Percentiles rank a stretch among this genome's conserved stretches.
These are phyloP conservation scores for Polyergus mexicanus DNA, from an alignment of 1,140 invertebrate genomes.

Conservation along the genomic window DNA sequence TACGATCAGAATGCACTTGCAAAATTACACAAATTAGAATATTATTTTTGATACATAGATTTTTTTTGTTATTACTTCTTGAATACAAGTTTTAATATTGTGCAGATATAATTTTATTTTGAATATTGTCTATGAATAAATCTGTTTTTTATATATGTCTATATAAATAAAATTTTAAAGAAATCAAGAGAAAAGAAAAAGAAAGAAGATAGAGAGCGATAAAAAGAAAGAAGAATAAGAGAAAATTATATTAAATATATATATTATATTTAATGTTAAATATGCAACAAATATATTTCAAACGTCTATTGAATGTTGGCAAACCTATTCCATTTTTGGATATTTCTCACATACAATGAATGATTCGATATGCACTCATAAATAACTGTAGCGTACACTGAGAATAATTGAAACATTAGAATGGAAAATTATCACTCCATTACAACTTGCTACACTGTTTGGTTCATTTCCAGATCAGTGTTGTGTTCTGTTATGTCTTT, in stretches of 20 bases:
- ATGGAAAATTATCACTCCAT: conserved; percentile 57
- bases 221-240: too few relatives aligned
- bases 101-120: not conserved
- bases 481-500: conserved; percentile 45
- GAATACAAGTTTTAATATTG: conserved; percentile 8
- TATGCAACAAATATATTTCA: conserved; percentile 31
- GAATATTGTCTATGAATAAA: not conserved
- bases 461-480: conserved; percentile 47
- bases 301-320: conserved; percentile 54
- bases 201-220: too few relatives aligned
- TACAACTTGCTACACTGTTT: conserved; percentile 74
- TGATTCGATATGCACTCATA: conserved; percentile 73
- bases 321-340: conserved; percentile 67
- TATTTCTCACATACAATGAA: conserved; percentile 69
- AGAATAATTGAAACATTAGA: conserved; percentile 69
- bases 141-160: not conserved
- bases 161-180: not conserved
- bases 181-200: not conserved
- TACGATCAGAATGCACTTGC: not conserved
- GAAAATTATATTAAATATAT: not conserved
- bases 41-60: not conserved
- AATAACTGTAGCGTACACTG: conserved; percentile 67
- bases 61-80: not conserved
- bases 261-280: conserved; percentile 39
- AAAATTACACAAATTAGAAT: not conserved